A percentile compares a stretch with the other conserved stretches of the same genome.
Conservation (phyloP, 2,888 invertebrate genomes). For the Theristus sp. region DNA sequence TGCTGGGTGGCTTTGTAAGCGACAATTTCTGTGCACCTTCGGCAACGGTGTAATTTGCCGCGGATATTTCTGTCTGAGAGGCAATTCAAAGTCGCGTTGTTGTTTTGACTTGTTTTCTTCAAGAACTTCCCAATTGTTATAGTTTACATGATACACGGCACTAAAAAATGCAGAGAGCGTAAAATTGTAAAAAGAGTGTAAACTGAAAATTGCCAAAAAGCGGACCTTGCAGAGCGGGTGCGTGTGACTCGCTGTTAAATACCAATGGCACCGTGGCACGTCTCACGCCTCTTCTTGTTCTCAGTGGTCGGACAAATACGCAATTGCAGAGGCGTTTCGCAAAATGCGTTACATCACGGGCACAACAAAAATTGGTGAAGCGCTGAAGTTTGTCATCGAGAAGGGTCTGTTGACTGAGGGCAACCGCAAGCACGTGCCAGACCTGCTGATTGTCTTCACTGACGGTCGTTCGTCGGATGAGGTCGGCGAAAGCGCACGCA, state of each 20-base stretch:
- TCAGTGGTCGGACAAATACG: too few species aligned
- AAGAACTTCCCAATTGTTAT: too few species aligned
- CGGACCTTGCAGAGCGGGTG: too few species aligned
- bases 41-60: background rate
- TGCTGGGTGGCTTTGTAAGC: background rate
- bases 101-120: too few species aligned
- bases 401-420: background rate
- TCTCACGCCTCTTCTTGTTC: too few species aligned
- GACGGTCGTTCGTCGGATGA: background rate
- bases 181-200: too few species aligned
- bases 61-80: background rate
- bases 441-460: background rate
- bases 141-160: too few species aligned
- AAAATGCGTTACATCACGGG: background rate
- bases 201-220: too few species aligned
- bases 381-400: background rate
- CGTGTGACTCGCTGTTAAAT: too few species aligned
- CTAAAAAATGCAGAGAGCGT: too few species aligned
- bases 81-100: too few species aligned
- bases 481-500: background rate
- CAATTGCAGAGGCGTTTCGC: background rate
- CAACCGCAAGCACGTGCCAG: background rate
- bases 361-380: background rate
- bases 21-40: background rate
- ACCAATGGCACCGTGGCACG: too few species aligned